Evolutionary conservation across 2,888 invertebrate genomes (phyloP).

Genomic region (Dynastes maya): DNA sequence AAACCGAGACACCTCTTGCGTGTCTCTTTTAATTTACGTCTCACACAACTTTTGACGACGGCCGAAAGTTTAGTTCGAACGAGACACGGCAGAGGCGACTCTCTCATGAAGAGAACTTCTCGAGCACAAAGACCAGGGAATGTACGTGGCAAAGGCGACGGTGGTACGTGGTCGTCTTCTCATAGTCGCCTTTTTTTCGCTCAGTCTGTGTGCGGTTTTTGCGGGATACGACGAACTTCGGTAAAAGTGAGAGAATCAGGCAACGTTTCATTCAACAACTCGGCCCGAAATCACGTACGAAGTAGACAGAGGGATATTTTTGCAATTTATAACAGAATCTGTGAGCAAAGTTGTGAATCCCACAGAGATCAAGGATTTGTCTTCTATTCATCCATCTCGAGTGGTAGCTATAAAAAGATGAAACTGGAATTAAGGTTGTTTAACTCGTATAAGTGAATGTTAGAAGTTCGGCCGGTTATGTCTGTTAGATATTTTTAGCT

Average conservation of each 20-base stretch:
- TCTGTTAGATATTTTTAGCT: too few relatives aligned
- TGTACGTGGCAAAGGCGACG: conserved; percentile 30
- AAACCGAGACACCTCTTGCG: conserved; percentile 47
- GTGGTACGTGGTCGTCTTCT: conserved; percentile 21
- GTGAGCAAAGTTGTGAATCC: conserved; percentile 37
- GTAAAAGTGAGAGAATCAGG: conserved; percentile 39
- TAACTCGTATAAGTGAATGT: background rate
- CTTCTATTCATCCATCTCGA: conserved; percentile 29
- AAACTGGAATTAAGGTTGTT: conserved; percentile 22
- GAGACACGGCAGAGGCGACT: background rate
- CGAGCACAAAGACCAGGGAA: background rate
- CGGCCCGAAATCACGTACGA: conserved; percentile 43
- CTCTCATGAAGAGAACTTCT: background rate
- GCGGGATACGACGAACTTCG: conserved; percentile 42
- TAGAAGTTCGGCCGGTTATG: background rate
- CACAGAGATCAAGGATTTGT: conserved; percentile 30
- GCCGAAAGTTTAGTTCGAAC: conserved; percentile 29
- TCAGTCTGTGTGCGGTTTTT: conserved; percentile 35
- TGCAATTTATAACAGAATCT: conserved; percentile 56
- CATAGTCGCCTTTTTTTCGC: conserved; percentile 4
- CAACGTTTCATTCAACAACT: conserved; percentile 35
- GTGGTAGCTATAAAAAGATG: conserved; percentile 23
- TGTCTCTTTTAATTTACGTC: conserved; percentile 47
- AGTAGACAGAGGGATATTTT: conserved; percentile 52
- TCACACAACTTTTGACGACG: conserved; percentile 28